phyloP scores from a whole-genome alignment of 2,113 vertebrate species.

The Dipodomys merriami region DNA sequence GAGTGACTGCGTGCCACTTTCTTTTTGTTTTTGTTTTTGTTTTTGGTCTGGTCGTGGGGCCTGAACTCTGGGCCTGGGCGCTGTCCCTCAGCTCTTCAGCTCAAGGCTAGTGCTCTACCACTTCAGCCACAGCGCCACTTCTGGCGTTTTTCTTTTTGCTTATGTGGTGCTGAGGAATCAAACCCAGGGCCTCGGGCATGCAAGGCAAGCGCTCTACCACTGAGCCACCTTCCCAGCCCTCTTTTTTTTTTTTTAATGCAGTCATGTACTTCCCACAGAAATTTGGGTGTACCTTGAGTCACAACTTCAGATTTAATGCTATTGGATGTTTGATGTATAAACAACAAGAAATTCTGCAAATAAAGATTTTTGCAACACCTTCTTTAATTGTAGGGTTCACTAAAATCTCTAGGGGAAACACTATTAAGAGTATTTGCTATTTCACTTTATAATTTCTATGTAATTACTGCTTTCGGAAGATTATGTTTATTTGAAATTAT shows the following conservation, averaged over 20 bases:
- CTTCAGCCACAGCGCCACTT: no score
- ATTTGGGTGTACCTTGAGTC: conserved; percentile 31
- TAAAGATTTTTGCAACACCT: conserved; percentile 68
- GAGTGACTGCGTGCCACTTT: conserved; percentile 38
- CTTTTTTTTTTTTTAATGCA: conserved; percentile 29
- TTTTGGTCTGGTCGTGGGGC: no score
- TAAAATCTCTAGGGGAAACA: conserved; percentile 68
- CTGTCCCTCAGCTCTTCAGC: no score
- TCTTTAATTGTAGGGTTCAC: conserved; percentile 63
- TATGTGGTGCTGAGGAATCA: no score
- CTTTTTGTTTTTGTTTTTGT: conserved; percentile 53
- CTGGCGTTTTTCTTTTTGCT: no score
- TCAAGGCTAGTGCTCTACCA: no score
- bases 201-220: no score
- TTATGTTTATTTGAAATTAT: conserved; percentile 84
- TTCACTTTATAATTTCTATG: conserved; percentile 60
- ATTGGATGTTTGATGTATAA: conserved; percentile 67
- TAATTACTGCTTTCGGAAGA: conserved; percentile 73
- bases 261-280: not conserved
- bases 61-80: no score
- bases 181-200: no score
- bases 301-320: conserved; percentile 58
- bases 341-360: conserved; percentile 55
- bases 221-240: no score
- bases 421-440: conserved; percentile 48